These are phyloP conservation scores for Actinostola sp. DNA, from an alignment of 92 coral and sea anemone genomes.

Conservation along the genomic window DNA sequence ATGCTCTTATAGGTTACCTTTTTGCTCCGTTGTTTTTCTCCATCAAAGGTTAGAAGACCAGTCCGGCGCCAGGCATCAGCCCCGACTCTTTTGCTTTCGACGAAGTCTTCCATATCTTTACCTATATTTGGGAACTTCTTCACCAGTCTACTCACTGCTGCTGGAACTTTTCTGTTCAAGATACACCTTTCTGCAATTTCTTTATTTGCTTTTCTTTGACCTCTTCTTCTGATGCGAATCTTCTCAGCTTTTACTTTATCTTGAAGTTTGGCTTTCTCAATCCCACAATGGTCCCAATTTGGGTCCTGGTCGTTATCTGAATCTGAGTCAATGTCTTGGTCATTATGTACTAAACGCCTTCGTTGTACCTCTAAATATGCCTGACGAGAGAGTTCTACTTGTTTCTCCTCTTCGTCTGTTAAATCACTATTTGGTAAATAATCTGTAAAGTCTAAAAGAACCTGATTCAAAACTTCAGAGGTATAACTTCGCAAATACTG, in stretches of 20 bases:
- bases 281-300: neutral
- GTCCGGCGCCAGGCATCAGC: constrained; percentile 77
- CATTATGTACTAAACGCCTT: constrained; percentile 9
- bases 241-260: constrained; percentile 13
- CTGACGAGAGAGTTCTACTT: constrained; percentile 37
- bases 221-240: constrained; percentile 19
- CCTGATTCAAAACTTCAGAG: constrained; percentile 54
- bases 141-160: constrained; percentile 38
- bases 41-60: constrained; percentile 47
- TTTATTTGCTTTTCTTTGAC: constrained; percentile 34
- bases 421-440: constrained; percentile 15
- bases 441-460: constrained; percentile 31
- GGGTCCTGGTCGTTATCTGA: constrained; percentile 20
- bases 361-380: constrained; percentile 35
- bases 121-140: constrained; percentile 57
- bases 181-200: constrained; percentile 36
- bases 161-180: constrained; percentile 44
- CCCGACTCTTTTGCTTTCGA: constrained; percentile 47
- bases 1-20: constrained; percentile 38
- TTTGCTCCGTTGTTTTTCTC: constrained; percentile 37
- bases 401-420: constrained; percentile 36
- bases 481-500: constrained; percentile 32
- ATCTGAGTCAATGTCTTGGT: constrained; percentile 13
- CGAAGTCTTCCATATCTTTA: constrained; percentile 64
- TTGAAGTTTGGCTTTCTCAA: constrained; percentile 1